Evolutionary conservation across 1,140 invertebrate species (phyloP).

Genomic region (Probaryconus sp.): DNA sequence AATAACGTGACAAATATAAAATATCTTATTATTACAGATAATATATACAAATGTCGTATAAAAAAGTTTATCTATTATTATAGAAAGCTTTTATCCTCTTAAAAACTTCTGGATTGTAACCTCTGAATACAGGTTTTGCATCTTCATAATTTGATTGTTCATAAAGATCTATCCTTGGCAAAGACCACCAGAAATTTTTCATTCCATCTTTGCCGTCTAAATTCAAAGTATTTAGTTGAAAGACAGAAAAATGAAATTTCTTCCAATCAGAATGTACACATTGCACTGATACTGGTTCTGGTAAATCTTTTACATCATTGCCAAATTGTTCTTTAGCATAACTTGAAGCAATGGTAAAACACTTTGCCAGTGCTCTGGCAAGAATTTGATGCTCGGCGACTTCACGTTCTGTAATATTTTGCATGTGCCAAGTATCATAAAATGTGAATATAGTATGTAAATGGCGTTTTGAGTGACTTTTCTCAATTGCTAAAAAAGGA

Average conservation of each 20-base stretch:
- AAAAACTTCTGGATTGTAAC: slow-evolving; percentile 88
- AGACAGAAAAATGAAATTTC: slow-evolving; percentile 87
- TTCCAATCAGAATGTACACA: slow-evolving; percentile 87
- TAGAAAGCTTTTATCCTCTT: slow-evolving; percentile 88
- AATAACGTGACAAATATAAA: no score
- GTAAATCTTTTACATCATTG: slow-evolving; percentile 81
- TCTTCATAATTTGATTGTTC: slow-evolving; percentile 81
- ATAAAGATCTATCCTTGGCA: slow-evolving; percentile 83
- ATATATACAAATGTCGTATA: neutral
- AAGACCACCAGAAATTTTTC: slow-evolving; percentile 90
- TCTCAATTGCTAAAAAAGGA: slow-evolving; percentile 80
- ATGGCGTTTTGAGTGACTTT: slow-evolving; percentile 72
- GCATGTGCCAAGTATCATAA: slow-evolving; percentile 81
- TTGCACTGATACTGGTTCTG: slow-evolving; percentile 89
- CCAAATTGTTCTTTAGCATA: slow-evolving; percentile 86
- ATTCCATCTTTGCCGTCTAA: slow-evolving; percentile 80
- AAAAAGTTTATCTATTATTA: slow-evolving; percentile 78
- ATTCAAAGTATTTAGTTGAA: slow-evolving; percentile 91
- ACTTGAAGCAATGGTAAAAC: slow-evolving; percentile 83
- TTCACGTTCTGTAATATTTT: slow-evolving; percentile 83
- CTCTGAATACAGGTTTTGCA: slow-evolving; percentile 82
- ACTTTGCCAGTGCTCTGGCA: slow-evolving; percentile 84
- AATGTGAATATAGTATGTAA: slow-evolving; percentile 87
- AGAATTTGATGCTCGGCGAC: slow-evolving; percentile 83
- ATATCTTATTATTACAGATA: slow-evolving; percentile 25